Evolutionary conservation across 1,140 invertebrate species (phyloP).

Genomic region (Grapholita molesta): DNA sequence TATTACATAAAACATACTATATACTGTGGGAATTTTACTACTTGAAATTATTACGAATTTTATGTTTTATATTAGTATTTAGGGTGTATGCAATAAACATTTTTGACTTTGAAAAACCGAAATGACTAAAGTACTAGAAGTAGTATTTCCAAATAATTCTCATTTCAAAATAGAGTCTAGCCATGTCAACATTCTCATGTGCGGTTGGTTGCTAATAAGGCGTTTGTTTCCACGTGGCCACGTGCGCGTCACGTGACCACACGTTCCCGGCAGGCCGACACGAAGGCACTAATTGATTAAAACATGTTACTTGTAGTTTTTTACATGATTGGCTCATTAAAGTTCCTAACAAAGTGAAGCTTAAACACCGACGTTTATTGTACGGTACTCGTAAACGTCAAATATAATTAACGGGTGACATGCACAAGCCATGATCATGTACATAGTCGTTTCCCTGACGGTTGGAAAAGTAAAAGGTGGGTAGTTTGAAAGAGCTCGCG

Average conservation of each 20-base stretch:
- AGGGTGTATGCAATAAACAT: too few species aligned
- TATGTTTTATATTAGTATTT: too few species aligned
- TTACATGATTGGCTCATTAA: slow-evolving; percentile 36
- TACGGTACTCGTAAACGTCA: slow-evolving; percentile 8
- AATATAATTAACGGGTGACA: slow-evolving; percentile 33
- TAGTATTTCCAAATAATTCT: neutral
- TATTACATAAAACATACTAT: too few species aligned
- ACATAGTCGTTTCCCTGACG: neutral
- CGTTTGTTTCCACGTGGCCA: neutral
- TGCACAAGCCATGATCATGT: slow-evolving; percentile 20
- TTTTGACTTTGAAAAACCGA: too few species aligned
- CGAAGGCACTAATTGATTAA: slow-evolving; percentile 35
- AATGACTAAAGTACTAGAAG: too few species aligned
- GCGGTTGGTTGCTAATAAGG: neutral
- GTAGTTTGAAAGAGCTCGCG: neutral
- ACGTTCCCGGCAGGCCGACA: slow-evolving; percentile 22
- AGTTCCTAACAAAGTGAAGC: slow-evolving; percentile 26
- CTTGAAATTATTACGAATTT: too few species aligned
- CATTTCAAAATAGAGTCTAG: neutral
- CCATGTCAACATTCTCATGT: neutral
- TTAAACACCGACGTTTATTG: slow-evolving; percentile 16
- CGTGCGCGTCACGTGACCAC: slow-evolving; percentile 30
- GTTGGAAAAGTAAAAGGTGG: neutral
- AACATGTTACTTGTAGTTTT: slow-evolving; percentile 16
- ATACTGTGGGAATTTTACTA: too few species aligned